Evolutionary conservation across 2,797 vertebrate genomes (phyloP).

Genomic region (Tragopan temminckii): DNA sequence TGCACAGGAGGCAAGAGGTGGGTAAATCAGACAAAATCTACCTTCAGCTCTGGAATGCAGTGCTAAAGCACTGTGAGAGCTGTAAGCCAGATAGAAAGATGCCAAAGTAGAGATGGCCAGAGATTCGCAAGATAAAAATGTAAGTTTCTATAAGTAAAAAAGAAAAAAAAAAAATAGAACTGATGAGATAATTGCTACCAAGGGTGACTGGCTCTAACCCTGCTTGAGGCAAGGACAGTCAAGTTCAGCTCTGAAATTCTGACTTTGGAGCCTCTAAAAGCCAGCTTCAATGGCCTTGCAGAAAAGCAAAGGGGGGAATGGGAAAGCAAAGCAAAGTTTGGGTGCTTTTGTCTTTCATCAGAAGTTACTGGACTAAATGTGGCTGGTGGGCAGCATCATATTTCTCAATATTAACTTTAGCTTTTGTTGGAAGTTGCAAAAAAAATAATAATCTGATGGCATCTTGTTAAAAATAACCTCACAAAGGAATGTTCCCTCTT

Average conservation of each 20-base stretch:
- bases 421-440: not conserved
- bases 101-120: accelerated
- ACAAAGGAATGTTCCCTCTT: not conserved
- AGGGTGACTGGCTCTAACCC: not conserved
- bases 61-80: not conserved
- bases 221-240: not conserved
- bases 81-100: not conserved
- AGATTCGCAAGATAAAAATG: not conserved
- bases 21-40: not conserved
- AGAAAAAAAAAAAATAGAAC: not conserved
- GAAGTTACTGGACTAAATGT: not conserved
- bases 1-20: not conserved
- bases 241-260: not conserved
- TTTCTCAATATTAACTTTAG: not conserved
- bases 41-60: not conserved
- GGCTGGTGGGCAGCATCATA: not conserved
- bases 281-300: accelerated
- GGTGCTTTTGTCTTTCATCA: not conserved
- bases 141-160: not conserved
- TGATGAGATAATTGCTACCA: not conserved
- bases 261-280: not conserved
- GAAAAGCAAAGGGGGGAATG: not conserved
- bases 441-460: not conserved
- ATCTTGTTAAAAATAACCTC: not conserved
- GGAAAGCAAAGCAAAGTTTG: not conserved